Conservation (phyloP, 2,113 vertebrate species). For the Microcebus ravelobensis region DNA sequence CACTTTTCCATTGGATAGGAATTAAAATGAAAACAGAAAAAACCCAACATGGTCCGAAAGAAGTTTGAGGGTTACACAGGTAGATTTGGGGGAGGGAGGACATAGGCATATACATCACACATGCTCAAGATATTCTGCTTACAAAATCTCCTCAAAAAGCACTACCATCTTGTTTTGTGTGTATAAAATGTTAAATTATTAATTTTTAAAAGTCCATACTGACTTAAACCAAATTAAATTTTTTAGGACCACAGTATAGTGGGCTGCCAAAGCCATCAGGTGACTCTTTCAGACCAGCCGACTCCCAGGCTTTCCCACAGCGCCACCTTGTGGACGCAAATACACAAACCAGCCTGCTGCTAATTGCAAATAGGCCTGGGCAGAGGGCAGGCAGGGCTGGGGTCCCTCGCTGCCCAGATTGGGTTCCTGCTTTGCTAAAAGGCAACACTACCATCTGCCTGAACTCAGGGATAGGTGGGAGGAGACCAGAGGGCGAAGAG, state of each 20-base stretch:
- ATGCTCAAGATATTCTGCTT: neutral
- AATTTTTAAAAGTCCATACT: neutral
- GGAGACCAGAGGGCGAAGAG: neutral
- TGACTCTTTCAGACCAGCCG: neutral
- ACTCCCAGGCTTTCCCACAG: slow-evolving; percentile 5
- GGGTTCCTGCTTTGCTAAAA: neutral
- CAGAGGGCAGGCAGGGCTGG: too few species aligned
- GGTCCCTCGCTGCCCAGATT: neutral
- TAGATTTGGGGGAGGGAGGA: neutral
- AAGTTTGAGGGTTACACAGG: neutral
- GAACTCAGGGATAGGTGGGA: neutral
- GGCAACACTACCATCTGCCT: neutral
- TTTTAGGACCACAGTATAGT: neutral
- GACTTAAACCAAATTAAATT: neutral
- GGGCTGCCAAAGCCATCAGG: neutral
- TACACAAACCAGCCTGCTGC: neutral
- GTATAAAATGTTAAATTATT: neutral
- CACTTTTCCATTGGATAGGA: neutral
- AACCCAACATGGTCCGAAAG: neutral
- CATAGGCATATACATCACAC: accelerated
- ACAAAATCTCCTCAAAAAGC: neutral
- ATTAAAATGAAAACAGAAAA: slow-evolving; percentile 16
- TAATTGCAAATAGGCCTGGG: accelerated
- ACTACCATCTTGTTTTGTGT: neutral
- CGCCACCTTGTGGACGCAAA: slow-evolving; percentile 58